Percentiles rank a stretch among this genome's conserved stretches.
Conservation (phyloP, 2,888 invertebrate genomes). For the Hypena proboscidalis region DNA sequence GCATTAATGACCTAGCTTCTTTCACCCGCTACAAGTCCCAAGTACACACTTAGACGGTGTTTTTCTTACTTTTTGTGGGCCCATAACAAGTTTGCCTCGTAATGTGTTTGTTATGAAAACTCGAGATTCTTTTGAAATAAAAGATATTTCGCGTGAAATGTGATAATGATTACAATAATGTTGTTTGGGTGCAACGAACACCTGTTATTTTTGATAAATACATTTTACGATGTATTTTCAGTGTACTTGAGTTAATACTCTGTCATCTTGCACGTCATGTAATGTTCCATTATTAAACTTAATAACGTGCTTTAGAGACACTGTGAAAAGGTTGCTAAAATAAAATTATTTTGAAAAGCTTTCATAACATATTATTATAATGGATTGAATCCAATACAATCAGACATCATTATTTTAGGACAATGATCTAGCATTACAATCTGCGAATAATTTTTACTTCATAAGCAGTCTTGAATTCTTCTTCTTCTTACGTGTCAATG, state of each 20-base stretch:
- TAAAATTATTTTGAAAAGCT: no score
- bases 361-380: no score
- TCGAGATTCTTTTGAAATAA: conserved; percentile 38
- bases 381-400: no score
- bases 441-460: no score
- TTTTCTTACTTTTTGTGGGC: conserved; percentile 54
- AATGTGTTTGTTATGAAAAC: conserved; percentile 67
- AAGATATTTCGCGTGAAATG: conserved; percentile 26
- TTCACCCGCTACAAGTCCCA: conserved; percentile 44
- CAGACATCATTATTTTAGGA: no score
- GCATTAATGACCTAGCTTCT: conserved; percentile 75
- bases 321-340: no score
- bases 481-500: no score
- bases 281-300: background rate
- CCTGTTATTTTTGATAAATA: conserved; percentile 23
- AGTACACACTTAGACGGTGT: conserved; percentile 50
- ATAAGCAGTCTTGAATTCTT: no score
- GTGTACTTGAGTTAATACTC: conserved; percentile 3
- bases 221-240: conserved; percentile 6
- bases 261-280: conserved; percentile 3
- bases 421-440: no score
- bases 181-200: conserved; percentile 19
- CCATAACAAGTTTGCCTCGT: conserved; percentile 60
- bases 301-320: no score
- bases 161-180: conserved; percentile 25